Base-by-base conservation (phyloP, 2,888 invertebrate genomes). In the Nephrotoma appendiculata region DNA sequence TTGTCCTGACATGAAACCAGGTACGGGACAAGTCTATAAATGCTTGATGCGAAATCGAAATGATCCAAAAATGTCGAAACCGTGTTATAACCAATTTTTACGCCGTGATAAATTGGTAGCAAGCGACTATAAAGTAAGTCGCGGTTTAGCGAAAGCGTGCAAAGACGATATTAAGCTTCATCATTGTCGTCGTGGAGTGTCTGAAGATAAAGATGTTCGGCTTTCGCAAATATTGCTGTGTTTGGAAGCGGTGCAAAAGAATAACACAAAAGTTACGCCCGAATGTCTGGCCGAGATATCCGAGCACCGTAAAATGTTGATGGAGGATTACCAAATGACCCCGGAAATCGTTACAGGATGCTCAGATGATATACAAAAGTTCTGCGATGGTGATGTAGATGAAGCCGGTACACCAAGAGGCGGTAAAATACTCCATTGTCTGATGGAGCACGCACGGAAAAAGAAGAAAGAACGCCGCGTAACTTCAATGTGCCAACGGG, bases 271-370 rank as follows among this genome's bases (percentile, higher is more conserved):
- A 91, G 92, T 98, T 15, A 93, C 95, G 12, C 92, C 94, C 0
- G 96, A 96, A 89, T 99, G 99, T 90, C 94, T 95, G 86, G 93
- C 94, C 31, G 98, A 99, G 93, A 96, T 99, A 94, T 93, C 95
- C 88, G 97, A 97, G 89, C 98, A 99, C 90, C 94, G 99, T 31
- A 95, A 95, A 90, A 95, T 96, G 92, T 92, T 99, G 15, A 95
- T 99, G 96, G 96, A 97, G 89, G 98, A 99, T 91, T 99, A 96
- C 90, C 94, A 96, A 89, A 93, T 99, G 19, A 98, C 97, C 9
- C 99, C 99, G 5, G 98, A 99, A 92, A 94, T 99, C 87, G 96
- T 99, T 88, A 94, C 95, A 89, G 94, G 95, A 86, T 99, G 99
- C 92, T 95, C 96, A 31, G 94, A 94, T 89, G 98, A 98, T 90